Evolutionary conservation across 2,113 vertebrate species (phyloP).

Genomic region (Seriola quinqueradiata): DNA sequence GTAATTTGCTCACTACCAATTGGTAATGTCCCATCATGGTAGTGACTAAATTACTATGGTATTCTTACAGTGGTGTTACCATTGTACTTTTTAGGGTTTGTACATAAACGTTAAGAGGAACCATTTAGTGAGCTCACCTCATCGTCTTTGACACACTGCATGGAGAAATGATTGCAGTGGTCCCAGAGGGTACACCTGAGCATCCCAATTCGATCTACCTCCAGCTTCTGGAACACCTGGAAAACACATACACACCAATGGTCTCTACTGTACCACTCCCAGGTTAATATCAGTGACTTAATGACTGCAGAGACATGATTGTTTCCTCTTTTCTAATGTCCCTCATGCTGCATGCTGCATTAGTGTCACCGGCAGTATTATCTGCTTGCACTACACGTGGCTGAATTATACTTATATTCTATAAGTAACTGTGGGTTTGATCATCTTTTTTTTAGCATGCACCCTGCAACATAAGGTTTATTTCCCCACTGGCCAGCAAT

Average conservation of each 20-base stretch:
- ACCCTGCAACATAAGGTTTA: background rate
- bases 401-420: background rate
- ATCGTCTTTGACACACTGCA: conserved; percentile 93
- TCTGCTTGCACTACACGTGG: background rate
- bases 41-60: background rate
- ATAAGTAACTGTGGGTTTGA: background rate
- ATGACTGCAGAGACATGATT: background rate
- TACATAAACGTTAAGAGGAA: background rate
- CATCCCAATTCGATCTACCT: conserved; percentile 90
- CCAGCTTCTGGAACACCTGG: conserved; percentile 94
- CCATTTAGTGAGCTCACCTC: conserved; percentile 82
- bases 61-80: background rate
- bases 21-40: background rate
- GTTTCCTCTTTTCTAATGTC: background rate
- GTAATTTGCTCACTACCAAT: too few species aligned
- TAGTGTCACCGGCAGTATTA: background rate
- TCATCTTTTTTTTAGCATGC: conserved; percentile 5
- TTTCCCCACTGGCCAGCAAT: conserved; percentile 5
- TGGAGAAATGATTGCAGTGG: conserved; percentile 94
- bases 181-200: conserved; percentile 93
- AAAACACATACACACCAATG: background rate
- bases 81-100: background rate
- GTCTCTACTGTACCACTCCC: background rate
- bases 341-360: background rate
- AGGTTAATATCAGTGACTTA: background rate